Conservation (phyloP, 2,888 invertebrate species). For the Diadegma fenestrale region DNA sequence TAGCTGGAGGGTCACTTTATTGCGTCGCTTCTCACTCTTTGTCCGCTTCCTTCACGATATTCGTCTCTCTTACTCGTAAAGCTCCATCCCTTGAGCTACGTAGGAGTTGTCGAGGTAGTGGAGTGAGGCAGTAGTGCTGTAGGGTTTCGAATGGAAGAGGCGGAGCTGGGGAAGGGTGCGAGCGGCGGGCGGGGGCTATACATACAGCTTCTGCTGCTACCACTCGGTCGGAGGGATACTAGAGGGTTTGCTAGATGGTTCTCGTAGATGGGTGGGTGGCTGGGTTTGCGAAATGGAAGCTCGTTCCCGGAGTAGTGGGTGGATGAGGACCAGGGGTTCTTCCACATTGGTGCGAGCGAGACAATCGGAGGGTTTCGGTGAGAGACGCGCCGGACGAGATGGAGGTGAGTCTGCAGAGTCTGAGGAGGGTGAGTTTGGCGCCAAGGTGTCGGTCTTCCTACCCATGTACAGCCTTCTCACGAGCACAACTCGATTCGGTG, state of each 20-base stretch:
- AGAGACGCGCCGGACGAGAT: conserved; percentile 71
- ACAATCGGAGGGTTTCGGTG: conserved; percentile 66
- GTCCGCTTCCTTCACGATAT: conserved; percentile 35
- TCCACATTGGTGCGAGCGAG: conserved; percentile 72
- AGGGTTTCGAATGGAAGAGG: conserved; percentile 66
- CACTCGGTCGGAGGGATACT: conserved; percentile 69
- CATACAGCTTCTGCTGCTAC: conserved; percentile 63
- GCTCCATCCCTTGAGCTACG: conserved; percentile 82
- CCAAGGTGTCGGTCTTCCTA: conserved; percentile 84
- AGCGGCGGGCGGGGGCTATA: conserved; percentile 56
- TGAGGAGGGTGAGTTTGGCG: conserved; percentile 84
- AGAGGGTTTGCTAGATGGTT: conserved; percentile 73
- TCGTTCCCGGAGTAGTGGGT: conserved; percentile 67
- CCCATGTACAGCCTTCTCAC: conserved; percentile 64
- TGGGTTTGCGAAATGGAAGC: conserved; percentile 75
- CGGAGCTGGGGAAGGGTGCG: conserved; percentile 56
- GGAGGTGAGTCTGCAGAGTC: conserved; percentile 84
- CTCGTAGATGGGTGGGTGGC: conserved; percentile 72
- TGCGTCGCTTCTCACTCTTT: conserved; percentile 37
- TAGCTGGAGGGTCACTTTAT: conserved; percentile 82
- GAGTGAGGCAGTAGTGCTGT: conserved; percentile 64
- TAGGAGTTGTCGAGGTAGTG: conserved; percentile 79
- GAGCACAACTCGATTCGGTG: conserved; percentile 70
- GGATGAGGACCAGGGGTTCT: conserved; percentile 73
- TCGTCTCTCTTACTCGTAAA: conserved; percentile 69